Base-by-base conservation (phyloP, 2,797 vertebrate genomes). In the Borostomias antarcticus region DNA sequence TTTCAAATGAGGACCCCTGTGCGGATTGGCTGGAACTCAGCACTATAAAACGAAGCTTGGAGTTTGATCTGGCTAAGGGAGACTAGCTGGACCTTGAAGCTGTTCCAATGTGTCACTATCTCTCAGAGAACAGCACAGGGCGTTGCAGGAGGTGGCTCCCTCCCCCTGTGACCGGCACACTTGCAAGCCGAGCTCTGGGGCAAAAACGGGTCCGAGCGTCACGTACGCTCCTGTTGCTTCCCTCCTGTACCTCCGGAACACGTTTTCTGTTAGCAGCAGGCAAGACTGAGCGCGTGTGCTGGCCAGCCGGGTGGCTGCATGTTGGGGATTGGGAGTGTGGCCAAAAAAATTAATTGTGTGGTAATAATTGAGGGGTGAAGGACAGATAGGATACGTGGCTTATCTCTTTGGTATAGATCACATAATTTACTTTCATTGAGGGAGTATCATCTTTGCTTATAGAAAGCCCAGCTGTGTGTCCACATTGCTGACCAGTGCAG, bases 201-300 rank as follows among this genome's bases (percentile, higher is more conserved):
- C 32, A 35, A 58, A 62, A 61, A 61, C 64, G 47, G 13, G 29
- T 7, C 15, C 10, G 19, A 45, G 28, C 19, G 40, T 51, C 5
- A 61, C 43, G 58, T 35, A 53, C 5, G 10, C 21, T 33, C 2
- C 13, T 58, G 53, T 61, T 3, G 56, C 63, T 26, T 48, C 66
- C 63, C 58, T 67, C 32, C 60, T 61, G 68, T 59, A n/a, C n/a
- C 62, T 50, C 45, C 60, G 69, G 75, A 75, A 68, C 62, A 75
- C 68, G 64, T 37, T 65, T 74, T 60, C 56, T 73, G 77, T 72
- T 78, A 84, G 54, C 9, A 40, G 32, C 11, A 82, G 62, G n/a
- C n/a, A n/a, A n/a, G n/a, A n/a, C n/a, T n/a, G n/a, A n/a, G n/a
- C n/a, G n/a, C n/a, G n/a, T n/a, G n/a, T n/a, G n/a, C 56, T 28